Evolutionary conservation across 2,113 vertebrate genomes (phyloP).

Genomic region (Hydrochoerus hydrochaeris): DNA sequence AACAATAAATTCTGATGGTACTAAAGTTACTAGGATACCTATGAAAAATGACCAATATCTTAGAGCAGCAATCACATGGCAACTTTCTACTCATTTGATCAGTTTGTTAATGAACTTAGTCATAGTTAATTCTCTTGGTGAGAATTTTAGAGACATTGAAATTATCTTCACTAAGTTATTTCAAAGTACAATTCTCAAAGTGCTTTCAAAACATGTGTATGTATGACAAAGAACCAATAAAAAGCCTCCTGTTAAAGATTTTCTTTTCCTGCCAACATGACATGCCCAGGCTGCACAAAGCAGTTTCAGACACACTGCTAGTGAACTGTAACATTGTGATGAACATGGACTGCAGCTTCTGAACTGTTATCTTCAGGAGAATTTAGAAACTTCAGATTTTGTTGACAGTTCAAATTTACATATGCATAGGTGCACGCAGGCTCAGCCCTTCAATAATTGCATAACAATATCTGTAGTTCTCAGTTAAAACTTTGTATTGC

Average conservation of each 20-base stretch:
- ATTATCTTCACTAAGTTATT: not conserved
- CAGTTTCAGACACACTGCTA: fast-evolving
- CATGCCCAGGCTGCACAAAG: fast-evolving
- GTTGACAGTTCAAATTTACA: fast-evolving
- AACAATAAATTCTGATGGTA: not conserved
- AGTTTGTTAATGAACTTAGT: not conserved
- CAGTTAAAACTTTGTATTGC: not conserved
- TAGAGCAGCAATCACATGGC: not conserved
- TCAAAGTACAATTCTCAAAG: not conserved
- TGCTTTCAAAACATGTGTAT: not conserved
- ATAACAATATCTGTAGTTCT: not conserved
- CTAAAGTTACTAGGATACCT: not conserved
- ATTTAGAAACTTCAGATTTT: not conserved
- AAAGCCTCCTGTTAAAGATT: fast-evolving
- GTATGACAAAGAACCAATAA: fast-evolving
- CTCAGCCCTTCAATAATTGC: too few relatives aligned
- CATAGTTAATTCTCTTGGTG: not conserved
- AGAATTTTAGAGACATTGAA: not conserved
- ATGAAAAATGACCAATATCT: not conserved
- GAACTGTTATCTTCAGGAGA: fast-evolving
- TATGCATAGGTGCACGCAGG: fast-evolving
- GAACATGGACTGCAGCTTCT: fast-evolving
- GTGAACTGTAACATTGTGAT: fast-evolving
- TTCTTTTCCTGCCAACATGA: fast-evolving
- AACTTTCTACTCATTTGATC: not conserved